A percentile compares a stretch with the other conserved stretches of the same genome.
Evolutionary conservation across 1,140 invertebrate genomes (phyloP).

Genomic region (Hirudo medicinalis): DNA sequence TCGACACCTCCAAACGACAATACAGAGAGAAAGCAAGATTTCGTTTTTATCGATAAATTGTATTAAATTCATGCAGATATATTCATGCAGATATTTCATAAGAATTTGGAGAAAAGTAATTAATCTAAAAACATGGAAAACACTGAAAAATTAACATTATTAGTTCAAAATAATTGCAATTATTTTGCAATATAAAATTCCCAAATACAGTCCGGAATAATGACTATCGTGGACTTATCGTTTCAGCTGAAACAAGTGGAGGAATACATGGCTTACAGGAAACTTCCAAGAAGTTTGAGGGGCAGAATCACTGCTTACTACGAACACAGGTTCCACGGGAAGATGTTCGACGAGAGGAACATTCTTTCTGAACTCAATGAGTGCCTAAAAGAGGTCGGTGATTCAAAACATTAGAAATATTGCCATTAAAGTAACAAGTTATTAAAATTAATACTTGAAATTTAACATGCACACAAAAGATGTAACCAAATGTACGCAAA

Average conservation of each 20-base stretch:
- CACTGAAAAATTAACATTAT: background rate
- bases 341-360: slow-evolving; percentile 90
- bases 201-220: background rate
- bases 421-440: too few relatives aligned
- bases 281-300: slow-evolving; percentile 81
- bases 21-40: slow-evolving; percentile 81
- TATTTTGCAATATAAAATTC: background rate
- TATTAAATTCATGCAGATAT: too few relatives aligned
- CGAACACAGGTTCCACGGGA: slow-evolving; percentile 49
- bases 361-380: slow-evolving; percentile 91
- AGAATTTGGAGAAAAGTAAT: too few relatives aligned
- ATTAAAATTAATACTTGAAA: too few relatives aligned
- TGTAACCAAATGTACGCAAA: too few relatives aligned
- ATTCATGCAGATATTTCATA: too few relatives aligned
- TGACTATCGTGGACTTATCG: background rate
- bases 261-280: slow-evolving; percentile 95
- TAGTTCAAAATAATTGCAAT: background rate
- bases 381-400: slow-evolving; percentile 55
- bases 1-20: slow-evolving; percentile 88
- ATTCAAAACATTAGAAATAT: background rate
- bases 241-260: slow-evolving; percentile 91
- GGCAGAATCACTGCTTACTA: slow-evolving; percentile 94
- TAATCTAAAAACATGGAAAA: too few relatives aligned
- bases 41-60: too few relatives aligned
- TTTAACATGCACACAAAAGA: too few relatives aligned